Base-by-base conservation (phyloP, 2,113 vertebrate species). In the Phaethornis superciliosus region DNA sequence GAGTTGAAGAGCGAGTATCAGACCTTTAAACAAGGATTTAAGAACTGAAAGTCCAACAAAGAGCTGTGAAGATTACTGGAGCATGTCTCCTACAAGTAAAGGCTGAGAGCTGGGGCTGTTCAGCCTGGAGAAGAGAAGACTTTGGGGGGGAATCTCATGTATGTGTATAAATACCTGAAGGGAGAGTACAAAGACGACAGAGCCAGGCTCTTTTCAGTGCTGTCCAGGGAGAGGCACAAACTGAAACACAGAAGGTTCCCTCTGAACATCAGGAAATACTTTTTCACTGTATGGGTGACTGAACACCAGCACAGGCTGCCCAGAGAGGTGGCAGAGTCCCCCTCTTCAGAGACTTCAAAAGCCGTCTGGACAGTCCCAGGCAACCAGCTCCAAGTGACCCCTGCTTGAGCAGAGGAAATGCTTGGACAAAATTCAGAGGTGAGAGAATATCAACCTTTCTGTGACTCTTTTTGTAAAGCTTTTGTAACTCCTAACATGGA, bases 151-250 rank as follows among this genome's bases (percentile, higher is more conserved):
- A 26, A 83, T 42, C 13, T 64, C 47, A 60, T 21, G 6, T 26
- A 7, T 6, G 5, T 8, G 2, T 5, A n/a, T 2, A 40, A 68
- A 42, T 27, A 68, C 8, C 13, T 56, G 47, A 71, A 71, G 33
- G 15, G 6, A 83, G 13, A 6, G 7, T 2, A 0, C 33, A 67
- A 44, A 63, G 12, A 58, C 18, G 13, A 37, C 1, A 1, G 47
- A 90, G 30, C 3, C 81, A 63, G 67, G 52, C 30, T 75, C 33
- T 40, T 28, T 7, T 33, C 75, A 90, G 28, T 13, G 4, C 18
- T 51, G 27, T 18, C 52, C 2, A 2, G 24, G 28, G 35, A 62
- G 47, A 47, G 22, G 37, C 58, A 80, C 81, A 72, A 72, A 86
- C 19, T 40, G 37, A 58, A 46, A 60, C 15, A 56, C 22, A 7